A percentile compares a stretch with the other conserved stretches of the same genome.
These are phyloP conservation scores for Onychostruthus taczanowskii DNA, from an alignment of 2,113 vertebrate genomes.

Conservation along the genomic window DNA sequence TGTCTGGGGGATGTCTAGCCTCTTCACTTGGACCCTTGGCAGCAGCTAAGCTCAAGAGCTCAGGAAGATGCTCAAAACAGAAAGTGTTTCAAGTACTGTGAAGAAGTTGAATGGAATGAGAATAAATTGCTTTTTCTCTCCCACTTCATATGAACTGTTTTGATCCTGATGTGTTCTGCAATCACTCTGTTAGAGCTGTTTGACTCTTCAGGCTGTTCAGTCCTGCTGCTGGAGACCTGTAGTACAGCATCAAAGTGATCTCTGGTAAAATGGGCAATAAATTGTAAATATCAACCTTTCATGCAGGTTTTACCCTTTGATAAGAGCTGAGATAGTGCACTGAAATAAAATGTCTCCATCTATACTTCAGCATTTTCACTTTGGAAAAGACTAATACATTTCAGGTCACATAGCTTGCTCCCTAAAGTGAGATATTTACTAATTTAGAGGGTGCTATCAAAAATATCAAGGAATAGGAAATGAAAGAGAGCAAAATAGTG, in stretches of 20 bases:
- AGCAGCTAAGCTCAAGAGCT: background rate
- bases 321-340: background rate
- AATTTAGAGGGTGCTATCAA: slow-evolving; percentile 32
- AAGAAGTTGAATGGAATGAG: background rate
- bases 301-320: background rate
- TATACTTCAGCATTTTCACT: background rate
- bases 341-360: background rate
- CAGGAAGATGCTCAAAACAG: background rate
- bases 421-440: slow-evolving; percentile 31
- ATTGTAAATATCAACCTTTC: slow-evolving; percentile 11
- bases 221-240: background rate
- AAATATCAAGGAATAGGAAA: slow-evolving; percentile 1
- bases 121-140: background rate
- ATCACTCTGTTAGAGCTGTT: background rate
- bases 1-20: background rate
- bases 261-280: background rate
- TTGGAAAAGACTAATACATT: background rate
- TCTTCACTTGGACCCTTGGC: background rate
- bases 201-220: background rate
- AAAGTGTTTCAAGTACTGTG: background rate
- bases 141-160: background rate
- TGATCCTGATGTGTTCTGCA: background rate
- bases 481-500: background rate
- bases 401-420: background rate
- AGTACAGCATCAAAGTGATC: background rate